These are phyloP conservation scores for Julus scandinavius DNA, from an alignment of 2,888 invertebrate genomes.

Conservation along the genomic window DNA sequence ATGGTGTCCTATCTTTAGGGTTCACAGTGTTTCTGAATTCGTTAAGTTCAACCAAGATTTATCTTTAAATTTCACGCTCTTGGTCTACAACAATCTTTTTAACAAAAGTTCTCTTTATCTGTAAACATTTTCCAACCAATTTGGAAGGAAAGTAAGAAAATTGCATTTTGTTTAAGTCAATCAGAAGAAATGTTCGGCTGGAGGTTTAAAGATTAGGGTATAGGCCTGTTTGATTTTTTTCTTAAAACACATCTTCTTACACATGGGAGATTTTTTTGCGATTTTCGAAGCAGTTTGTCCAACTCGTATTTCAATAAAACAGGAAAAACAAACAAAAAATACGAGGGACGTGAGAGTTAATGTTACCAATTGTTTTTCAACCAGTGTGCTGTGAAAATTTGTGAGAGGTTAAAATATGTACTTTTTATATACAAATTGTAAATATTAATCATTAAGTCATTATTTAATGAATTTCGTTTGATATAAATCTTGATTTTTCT, in stretches of 20 bases:
- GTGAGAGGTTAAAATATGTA: no score
- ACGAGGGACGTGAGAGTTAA: no score
- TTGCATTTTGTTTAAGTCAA: background rate
- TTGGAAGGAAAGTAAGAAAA: background rate
- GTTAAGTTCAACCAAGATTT: background rate
- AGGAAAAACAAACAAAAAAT: no score
- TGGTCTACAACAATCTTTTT: background rate
- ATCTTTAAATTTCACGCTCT: background rate
- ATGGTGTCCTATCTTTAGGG: background rate
- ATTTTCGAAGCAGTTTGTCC: background rate
- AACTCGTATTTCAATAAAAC: no score
- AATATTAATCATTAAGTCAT: no score
- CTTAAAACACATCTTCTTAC: background rate
- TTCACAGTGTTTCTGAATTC: background rate
- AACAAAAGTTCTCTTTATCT: background rate
- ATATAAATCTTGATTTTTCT: no score
- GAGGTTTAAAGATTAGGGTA: background rate
- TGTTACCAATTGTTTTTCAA: no score
- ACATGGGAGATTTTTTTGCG: background rate
- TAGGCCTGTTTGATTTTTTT: background rate
- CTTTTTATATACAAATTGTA: no score
- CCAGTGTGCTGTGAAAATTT: no score
- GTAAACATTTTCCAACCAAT: background rate
- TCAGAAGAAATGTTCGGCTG: conserved; percentile 5
- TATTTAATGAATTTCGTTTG: no score